Conservation (phyloP, 2,888 invertebrate species). For the Cremastobaeus sp. region DNA sequence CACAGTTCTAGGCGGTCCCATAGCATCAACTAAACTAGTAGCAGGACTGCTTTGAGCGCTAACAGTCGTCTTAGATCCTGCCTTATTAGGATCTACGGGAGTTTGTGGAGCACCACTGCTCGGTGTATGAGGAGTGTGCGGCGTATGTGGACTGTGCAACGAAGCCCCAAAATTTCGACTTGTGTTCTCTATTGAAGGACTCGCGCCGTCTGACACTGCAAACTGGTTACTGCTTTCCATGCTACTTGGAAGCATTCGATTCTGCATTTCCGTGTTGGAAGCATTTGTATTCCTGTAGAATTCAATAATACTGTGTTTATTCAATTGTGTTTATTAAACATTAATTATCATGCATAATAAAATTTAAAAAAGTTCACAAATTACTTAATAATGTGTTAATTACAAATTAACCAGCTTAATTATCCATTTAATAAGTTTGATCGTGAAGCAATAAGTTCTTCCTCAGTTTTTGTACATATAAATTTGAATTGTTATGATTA, state of each 20-base stretch:
- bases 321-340: neutral
- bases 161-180: constrained; percentile 75
- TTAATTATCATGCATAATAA: too few species aligned
- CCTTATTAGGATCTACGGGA: constrained; percentile 71
- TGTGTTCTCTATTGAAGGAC: constrained; percentile 76
- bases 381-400: too few species aligned
- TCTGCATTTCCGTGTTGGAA: constrained; percentile 72
- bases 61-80: constrained; percentile 72
- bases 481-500: too few species aligned
- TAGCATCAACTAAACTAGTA: constrained; percentile 73
- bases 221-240: constrained; percentile 73
- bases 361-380: too few species aligned
- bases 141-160: constrained; percentile 76
- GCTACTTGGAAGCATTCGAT: constrained; percentile 71
- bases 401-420: too few species aligned
- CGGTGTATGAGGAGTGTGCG: constrained; percentile 76
- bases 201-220: constrained; percentile 73
- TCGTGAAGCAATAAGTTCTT: too few species aligned
- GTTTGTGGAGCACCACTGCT: constrained; percentile 75
- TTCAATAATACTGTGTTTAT: neutral
- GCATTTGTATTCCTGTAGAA: constrained; percentile 67
- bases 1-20: constrained; percentile 76
- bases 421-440: too few species aligned
- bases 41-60: constrained; percentile 77
- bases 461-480: too few species aligned